Conservation (phyloP, 1,140 invertebrate genomes). For the Tenebrio molitor region DNA sequence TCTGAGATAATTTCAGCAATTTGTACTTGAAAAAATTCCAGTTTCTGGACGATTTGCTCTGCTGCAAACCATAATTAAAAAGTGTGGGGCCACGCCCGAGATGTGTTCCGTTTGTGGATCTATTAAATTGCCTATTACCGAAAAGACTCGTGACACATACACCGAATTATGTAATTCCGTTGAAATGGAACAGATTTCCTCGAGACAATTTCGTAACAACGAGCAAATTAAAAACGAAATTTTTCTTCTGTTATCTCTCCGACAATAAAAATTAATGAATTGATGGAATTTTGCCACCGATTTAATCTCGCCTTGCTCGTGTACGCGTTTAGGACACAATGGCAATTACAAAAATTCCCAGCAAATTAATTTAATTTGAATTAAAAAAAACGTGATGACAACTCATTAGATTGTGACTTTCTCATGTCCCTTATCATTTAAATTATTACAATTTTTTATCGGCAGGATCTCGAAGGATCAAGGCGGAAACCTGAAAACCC, state of each 20-base stretch:
- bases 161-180: constrained; percentile 1
- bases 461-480: neutral
- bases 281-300: constrained; percentile 4
- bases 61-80: constrained; percentile 6
- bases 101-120: constrained; percentile 15
- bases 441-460: constrained; percentile 18
- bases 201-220: neutral
- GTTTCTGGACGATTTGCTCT: neutral
- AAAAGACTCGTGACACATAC: constrained; percentile 1
- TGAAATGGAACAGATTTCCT: constrained; percentile 23
- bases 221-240: neutral
- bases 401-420: neutral
- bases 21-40: neutral
- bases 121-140: constrained; percentile 22
- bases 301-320: neutral
- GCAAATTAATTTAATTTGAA: constrained; percentile 1
- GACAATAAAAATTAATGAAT: constrained; percentile 8
- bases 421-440: constrained; percentile 10
- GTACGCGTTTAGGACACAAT: constrained; percentile 11
- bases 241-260: neutral
- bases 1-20: neutral
- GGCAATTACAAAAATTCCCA: constrained; percentile 6
- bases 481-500: constrained; percentile 1
- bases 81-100: constrained; percentile 7
- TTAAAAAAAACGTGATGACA: constrained; percentile 12